phyloP scores from a whole-genome alignment of 92 coral and sea anemone species.

The Palythoa grandis region DNA sequence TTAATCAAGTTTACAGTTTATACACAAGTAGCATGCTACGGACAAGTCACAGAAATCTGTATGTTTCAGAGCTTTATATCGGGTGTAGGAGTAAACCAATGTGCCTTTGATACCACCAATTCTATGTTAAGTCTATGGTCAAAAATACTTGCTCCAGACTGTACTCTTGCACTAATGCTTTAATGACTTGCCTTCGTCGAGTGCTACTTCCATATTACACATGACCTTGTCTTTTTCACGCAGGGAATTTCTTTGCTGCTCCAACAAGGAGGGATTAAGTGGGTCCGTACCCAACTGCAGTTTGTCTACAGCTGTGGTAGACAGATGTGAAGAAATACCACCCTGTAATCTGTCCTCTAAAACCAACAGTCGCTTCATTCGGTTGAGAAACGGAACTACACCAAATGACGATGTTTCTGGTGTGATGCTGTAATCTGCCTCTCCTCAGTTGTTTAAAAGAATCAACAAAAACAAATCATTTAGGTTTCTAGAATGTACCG shows the following conservation, averaged over 20 bases:
- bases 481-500: no score
- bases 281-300: conserved; percentile 72
- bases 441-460: no score
- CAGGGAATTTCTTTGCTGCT: conserved; percentile 50
- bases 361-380: conserved; percentile 53
- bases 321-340: conserved; percentile 33
- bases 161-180: not conserved
- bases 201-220: conserved; percentile 70
- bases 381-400: conserved; percentile 55
- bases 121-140: not conserved
- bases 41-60: no score
- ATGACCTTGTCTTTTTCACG: conserved; percentile 64
- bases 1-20: no score
- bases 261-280: conserved; percentile 63
- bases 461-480: no score
- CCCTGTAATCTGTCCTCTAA: conserved; percentile 44
- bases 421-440: not conserved
- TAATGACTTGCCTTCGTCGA: conserved; percentile 64
- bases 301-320: conserved; percentile 62
- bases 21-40: no score
- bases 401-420: conserved; percentile 58
- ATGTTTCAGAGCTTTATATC: no score
- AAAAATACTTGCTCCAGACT: no score
- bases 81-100: no score
- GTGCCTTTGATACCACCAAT: no score